phyloP scores from a whole-genome alignment of 2,113 vertebrate species.

The Channa argus region DNA sequence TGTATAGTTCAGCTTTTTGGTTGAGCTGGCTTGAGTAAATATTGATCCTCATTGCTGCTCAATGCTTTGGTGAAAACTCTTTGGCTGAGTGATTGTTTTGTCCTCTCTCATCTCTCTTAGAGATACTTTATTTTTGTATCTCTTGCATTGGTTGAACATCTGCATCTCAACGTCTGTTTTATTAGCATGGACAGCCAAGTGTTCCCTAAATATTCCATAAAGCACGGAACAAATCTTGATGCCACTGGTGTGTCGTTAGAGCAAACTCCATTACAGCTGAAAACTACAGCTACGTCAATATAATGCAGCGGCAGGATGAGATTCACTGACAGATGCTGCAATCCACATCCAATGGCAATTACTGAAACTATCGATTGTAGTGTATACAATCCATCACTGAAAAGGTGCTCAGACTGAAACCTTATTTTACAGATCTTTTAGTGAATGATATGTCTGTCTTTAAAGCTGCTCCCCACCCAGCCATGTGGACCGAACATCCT shows the following conservation, averaged over 20 bases:
- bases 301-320: slow-evolving; percentile 58
- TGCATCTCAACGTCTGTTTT: not conserved
- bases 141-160: slow-evolving; percentile 16
- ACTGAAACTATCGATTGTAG: slow-evolving; percentile 65
- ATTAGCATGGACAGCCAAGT: slow-evolving; percentile 4
- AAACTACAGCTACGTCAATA: slow-evolving; percentile 56
- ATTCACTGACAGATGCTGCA: slow-evolving; percentile 68
- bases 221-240: slow-evolving; percentile 18
- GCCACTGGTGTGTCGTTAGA: slow-evolving; percentile 30
- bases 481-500: not conserved
- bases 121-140: no score
- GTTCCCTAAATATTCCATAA: slow-evolving; percentile 25
- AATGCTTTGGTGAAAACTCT: slow-evolving; percentile 13
- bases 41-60: slow-evolving; percentile 17
- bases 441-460: slow-evolving; percentile 16
- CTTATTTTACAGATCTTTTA: slow-evolving; percentile 48
- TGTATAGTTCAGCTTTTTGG: slow-evolving; percentile 10
- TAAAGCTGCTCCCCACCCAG: slow-evolving; percentile 2
- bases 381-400: slow-evolving; percentile 52
- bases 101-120: slow-evolving; percentile 1
- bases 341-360: slow-evolving; percentile 62
- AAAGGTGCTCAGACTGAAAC: slow-evolving; percentile 27
- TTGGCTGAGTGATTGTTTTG: not conserved
- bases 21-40: slow-evolving; percentile 17
- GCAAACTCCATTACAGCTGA: slow-evolving; percentile 41